Conservation (phyloP, 2,797 vertebrate species). For the Anolis apletophallus region DNA sequence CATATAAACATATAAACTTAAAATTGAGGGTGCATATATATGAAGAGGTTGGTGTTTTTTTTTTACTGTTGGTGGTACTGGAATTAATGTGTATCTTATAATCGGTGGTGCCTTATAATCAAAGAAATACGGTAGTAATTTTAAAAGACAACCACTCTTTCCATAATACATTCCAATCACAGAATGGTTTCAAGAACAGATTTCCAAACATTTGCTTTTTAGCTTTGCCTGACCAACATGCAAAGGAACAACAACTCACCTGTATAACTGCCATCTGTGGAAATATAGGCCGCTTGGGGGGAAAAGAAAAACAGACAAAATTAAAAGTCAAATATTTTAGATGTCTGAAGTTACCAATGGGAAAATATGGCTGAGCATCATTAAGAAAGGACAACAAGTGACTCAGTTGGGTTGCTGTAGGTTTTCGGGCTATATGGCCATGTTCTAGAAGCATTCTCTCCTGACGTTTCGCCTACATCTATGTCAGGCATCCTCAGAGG, state of each 20-base stretch:
- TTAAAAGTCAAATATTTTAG: conserved; percentile 1
- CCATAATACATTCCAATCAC: conserved; percentile 13
- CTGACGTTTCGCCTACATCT: too few relatives aligned
- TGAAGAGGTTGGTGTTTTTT: too few relatives aligned
- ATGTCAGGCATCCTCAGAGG: too few relatives aligned
- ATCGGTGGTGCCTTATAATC: too few relatives aligned
- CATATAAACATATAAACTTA: too few relatives aligned
- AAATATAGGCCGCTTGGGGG: conserved; percentile 42
- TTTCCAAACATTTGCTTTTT: conserved; percentile 19
- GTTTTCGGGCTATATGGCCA: too few relatives aligned
- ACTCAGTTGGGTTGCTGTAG: too few relatives aligned
- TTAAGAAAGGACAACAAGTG: background rate
- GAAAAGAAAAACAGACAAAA: conserved; percentile 27
- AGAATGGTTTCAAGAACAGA: background rate
- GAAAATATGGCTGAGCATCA: background rate
- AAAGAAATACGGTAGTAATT: background rate
- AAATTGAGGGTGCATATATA: too few relatives aligned
- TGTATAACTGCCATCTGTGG: conserved; percentile 48
- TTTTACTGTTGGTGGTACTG: too few relatives aligned
- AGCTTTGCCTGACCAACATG: background rate
- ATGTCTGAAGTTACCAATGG: background rate
- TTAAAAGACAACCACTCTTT: background rate
- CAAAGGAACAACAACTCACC: conserved; percentile 31
- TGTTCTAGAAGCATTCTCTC: too few relatives aligned
- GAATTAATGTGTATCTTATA: too few relatives aligned